These are phyloP conservation scores for Cistogaster globosa DNA, from an alignment of 2,888 invertebrate genomes.

Conservation along the genomic window DNA sequence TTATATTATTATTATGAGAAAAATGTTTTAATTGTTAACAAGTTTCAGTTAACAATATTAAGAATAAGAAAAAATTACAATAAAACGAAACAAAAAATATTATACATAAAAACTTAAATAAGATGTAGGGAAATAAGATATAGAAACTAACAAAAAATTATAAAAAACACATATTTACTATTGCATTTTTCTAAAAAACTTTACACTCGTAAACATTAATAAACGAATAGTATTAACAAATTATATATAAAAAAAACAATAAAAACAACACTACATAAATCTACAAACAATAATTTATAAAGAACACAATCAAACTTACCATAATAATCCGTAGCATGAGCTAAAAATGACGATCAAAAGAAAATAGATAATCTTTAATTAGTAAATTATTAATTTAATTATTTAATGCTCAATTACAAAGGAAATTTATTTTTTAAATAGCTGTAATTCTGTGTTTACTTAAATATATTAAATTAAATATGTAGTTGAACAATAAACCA, in stretches of 20 bases:
- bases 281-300: constrained; percentile 80
- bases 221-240: constrained; percentile 62
- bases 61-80: constrained; percentile 68
- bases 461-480: constrained; percentile 37
- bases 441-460: constrained; percentile 30
- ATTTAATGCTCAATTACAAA: too few relatives aligned
- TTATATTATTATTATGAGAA: constrained; percentile 53
- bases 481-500: constrained; percentile 49
- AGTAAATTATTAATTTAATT: constrained; percentile 47
- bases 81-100: constrained; percentile 72
- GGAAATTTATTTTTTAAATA: not conserved
- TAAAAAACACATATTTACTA: constrained; percentile 76
- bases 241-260: constrained; percentile 51
- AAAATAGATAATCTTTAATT: constrained; percentile 75
- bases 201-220: constrained; percentile 23
- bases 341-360: constrained; percentile 84
- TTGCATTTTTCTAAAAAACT: constrained; percentile 35
- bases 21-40: constrained; percentile 54
- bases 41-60: constrained; percentile 63
- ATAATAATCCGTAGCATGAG: constrained; percentile 99
- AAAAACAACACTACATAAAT: constrained; percentile 77
- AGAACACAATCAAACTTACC: constrained; percentile 93
- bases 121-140: constrained; percentile 45
- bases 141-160: constrained; percentile 18
- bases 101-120: constrained; percentile 60